Evolutionary conservation across 2,797 vertebrate genomes (phyloP).

Genomic region (Tenualosa ilisha): DNA sequence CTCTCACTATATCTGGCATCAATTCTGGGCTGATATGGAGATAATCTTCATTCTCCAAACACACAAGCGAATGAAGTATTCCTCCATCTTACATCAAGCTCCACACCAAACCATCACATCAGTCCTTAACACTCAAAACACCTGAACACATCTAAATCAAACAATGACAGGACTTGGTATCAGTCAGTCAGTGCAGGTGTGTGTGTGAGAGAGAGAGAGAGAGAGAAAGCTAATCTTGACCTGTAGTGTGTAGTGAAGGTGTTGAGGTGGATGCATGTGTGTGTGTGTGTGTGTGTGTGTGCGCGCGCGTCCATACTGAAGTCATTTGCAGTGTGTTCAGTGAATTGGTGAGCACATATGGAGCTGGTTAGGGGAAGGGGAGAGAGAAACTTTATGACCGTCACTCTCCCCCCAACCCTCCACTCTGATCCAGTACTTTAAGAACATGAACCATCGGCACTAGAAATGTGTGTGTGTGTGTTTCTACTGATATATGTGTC

Average conservation of each 20-base stretch:
- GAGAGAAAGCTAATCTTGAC: background rate
- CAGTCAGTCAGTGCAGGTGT: background rate
- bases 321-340: conserved; percentile 9
- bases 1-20: background rate
- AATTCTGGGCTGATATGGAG: background rate
- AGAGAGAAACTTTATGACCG: conserved; percentile 1
- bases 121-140: background rate
- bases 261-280: background rate
- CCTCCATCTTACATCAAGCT: background rate
- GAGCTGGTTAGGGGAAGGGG: background rate
- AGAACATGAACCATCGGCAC: conserved; percentile 15
- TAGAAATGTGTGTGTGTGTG: conserved; percentile 3
- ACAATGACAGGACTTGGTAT: background rate
- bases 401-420: conserved; percentile 34
- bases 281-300: background rate
- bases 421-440: conserved; percentile 32
- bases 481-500: background rate
- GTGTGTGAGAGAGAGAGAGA: background rate
- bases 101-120: too few relatives aligned
- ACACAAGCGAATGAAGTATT: background rate
- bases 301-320: background rate
- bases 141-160: background rate
- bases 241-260: background rate
- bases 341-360: background rate
- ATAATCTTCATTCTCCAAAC: background rate